Conservation (phyloP, 2,888 invertebrate genomes). For the Dynastes grantii region DNA sequence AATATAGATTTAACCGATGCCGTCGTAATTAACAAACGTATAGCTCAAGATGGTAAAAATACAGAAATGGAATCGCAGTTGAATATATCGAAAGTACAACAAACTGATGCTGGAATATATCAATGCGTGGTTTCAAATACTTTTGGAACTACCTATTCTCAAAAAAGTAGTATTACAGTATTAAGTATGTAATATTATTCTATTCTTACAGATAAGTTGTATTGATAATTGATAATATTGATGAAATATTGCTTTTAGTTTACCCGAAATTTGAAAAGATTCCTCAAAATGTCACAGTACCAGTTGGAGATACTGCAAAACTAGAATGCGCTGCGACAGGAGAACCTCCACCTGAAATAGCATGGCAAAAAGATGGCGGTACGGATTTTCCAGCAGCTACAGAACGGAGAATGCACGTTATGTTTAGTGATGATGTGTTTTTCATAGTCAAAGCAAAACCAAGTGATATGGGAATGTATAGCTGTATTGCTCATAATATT, state of each 20-base stretch:
- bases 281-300: constrained; percentile 88
- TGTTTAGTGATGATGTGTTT: constrained; percentile 92
- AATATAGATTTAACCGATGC: constrained; percentile 75
- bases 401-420: constrained; percentile 93
- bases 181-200: constrained; percentile 75
- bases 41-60: constrained; percentile 73
- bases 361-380: constrained; percentile 94
- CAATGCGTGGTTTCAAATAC: constrained; percentile 94
- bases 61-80: constrained; percentile 82
- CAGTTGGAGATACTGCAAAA: constrained; percentile 88
- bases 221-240: too few species aligned
- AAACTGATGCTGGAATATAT: constrained; percentile 89
- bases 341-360: constrained; percentile 90
- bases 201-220: constrained; percentile 23
- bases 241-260: constrained; percentile 71
- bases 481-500: constrained; percentile 92
- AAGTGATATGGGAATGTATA: constrained; percentile 92
- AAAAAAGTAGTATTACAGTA: constrained; percentile 89
- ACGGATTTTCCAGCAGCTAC: constrained; percentile 95
- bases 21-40: constrained; percentile 59
- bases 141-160: constrained; percentile 92
- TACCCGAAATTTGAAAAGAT: constrained; percentile 90
- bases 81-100: constrained; percentile 82
- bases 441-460: constrained; percentile 94
- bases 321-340: constrained; percentile 94